phyloP scores from a whole-genome alignment of 1,140 invertebrate species.

The Bacillus rossius region DNA sequence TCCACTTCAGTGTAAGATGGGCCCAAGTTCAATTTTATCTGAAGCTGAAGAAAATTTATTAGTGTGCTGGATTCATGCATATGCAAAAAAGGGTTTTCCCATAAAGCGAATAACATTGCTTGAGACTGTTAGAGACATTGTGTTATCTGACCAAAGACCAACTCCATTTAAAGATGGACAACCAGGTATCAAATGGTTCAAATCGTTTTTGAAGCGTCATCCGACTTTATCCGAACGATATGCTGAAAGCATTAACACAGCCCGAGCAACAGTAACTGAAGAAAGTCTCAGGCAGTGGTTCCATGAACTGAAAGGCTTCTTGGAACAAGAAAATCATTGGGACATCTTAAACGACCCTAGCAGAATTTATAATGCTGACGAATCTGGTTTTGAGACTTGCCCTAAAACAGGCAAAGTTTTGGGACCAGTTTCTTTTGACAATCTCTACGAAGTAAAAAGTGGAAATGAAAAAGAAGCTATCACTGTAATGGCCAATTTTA shows the following conservation, averaged over 20 bases:
- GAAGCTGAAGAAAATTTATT: neutral
- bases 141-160: neutral
- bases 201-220: constrained; percentile 36
- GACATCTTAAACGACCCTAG: constrained; percentile 30
- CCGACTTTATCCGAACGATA: constrained; percentile 27
- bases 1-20: neutral
- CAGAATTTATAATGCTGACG: constrained; percentile 28
- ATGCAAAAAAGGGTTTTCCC: neutral
- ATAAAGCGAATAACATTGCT: neutral
- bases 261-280: constrained; percentile 27
- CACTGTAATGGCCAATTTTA: constrained; percentile 29
- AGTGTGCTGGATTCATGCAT: neutral
- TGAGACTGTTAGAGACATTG: neutral
- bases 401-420: constrained; percentile 26
- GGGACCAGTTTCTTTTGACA: neutral
- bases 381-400: constrained; percentile 28
- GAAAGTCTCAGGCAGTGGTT: constrained; percentile 40
- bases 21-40: constrained; percentile 3
- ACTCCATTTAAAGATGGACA: constrained; percentile 3
- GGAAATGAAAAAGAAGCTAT: constrained; percentile 5
- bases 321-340: constrained; percentile 21
- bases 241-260: constrained; percentile 33
- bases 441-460: neutral
- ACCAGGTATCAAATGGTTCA: constrained; percentile 36
- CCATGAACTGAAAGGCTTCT: constrained; percentile 28